Evolutionary conservation across 2,888 invertebrate species (phyloP).

Genomic region (Tetrapedia diversipes): DNA sequence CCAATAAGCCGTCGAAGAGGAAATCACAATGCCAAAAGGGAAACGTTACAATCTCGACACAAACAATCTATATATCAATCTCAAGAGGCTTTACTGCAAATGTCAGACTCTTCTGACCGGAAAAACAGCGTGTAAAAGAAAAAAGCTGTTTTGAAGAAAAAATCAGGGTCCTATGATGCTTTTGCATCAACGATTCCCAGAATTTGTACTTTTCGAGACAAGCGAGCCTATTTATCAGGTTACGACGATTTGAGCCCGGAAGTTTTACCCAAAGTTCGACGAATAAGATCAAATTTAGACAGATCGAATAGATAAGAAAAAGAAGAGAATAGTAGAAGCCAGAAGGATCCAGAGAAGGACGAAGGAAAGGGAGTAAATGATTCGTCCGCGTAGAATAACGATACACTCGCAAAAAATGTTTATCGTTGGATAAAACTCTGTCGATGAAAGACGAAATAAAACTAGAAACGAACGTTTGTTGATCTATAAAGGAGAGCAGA

Average conservation of each 20-base stretch:
- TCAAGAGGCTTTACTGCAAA: conserved; percentile 19
- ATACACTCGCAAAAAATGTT: conserved; percentile 3
- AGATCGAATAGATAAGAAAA: background rate
- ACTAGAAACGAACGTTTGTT: conserved; percentile 35
- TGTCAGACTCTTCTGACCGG: background rate
- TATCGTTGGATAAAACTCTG: conserved; percentile 50
- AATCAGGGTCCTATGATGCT: background rate
- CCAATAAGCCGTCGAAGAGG: background rate
- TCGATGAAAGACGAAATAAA: conserved; percentile 53
- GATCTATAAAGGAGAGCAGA: background rate
- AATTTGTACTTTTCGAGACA: conserved; percentile 66
- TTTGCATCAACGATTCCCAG: conserved; percentile 67
- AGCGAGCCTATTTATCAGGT: conserved; percentile 47
- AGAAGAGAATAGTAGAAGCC: background rate
- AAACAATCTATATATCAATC: conserved; percentile 8
- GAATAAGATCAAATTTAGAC: conserved; percentile 11
- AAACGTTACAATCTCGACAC: conserved; percentile 46
- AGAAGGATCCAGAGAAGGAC: background rate
- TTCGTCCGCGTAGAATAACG: background rate
- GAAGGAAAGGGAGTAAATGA: background rate
- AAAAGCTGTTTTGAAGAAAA: background rate
- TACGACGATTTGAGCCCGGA: conserved; percentile 71
- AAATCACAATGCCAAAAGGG: conserved; percentile 50
- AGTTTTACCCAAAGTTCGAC: conserved; percentile 43
- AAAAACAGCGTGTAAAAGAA: background rate